Conservation (phyloP, 1,140 invertebrate species). For the Apis dorsata region DNA sequence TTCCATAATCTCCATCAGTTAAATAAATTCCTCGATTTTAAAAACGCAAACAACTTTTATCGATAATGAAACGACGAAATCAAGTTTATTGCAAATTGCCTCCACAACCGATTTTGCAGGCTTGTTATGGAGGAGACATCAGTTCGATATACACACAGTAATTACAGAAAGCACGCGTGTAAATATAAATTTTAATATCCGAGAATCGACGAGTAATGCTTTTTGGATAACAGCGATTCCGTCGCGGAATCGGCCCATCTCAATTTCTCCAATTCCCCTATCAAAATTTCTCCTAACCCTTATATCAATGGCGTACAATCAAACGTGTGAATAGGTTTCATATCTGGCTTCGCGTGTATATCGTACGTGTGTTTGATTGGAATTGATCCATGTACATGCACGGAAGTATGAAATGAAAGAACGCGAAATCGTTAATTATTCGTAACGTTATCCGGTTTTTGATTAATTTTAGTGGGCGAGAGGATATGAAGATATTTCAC, state of each 20-base stretch:
- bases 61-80: neutral
- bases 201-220: neutral
- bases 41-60: neutral
- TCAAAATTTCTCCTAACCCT: neutral
- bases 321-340: neutral
- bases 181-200: neutral
- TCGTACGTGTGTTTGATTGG: neutral
- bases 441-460: neutral
- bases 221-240: neutral
- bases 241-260: neutral
- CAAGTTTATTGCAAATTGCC: neutral
- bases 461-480: neutral
- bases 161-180: neutral
- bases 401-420: neutral
- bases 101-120: neutral
- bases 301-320: neutral
- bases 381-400: neutral
- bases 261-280: constrained; percentile 8
- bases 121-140: neutral
- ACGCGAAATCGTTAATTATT: neutral
- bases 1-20: neutral
- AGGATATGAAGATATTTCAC: neutral
- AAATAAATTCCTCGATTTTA: neutral
- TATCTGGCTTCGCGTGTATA: neutral
- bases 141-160: neutral